Evolutionary conservation across 2,113 vertebrate genomes (phyloP), one percentile per base, ranked within the genome.

Genomic region (Pogona vitticeps): DNA sequence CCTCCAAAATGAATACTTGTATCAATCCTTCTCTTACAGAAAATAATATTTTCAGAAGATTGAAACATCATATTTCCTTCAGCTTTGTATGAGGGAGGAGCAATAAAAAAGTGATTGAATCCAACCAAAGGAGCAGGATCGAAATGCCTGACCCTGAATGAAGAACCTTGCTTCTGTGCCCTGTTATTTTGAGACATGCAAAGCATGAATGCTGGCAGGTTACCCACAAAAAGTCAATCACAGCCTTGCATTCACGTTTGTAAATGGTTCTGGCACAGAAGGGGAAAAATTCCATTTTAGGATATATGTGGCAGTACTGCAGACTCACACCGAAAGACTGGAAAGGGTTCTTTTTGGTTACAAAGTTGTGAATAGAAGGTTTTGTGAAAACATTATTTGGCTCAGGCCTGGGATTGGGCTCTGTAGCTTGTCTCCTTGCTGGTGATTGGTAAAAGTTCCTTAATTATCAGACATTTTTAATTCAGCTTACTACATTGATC

Each of bases 401-500:
- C 76, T 78, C 36, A 81, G 77, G 58, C 42, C 28, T 88, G 83
- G 56, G 85, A 84, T 42, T 92, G 14, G 85, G 0, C 2, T 46
- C 10, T 86, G 91, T 88, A 31, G 9, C 10, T 31, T 31, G 90
- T n/a, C n/a, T 89, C 85, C 80, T 90, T 93, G 40, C 70, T 84
- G 87, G 13, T 77, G 52, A 28, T 2, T 67, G 59, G 52, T 63
- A 84, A 71, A 0, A 8, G 42, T 63, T 40, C 88, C 76, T 86
- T 40, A 10, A 12, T 65, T 91, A 93, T 92, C 86, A 91, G 46
- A 80, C 80, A 58, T 84, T 83, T n/a, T 88, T 93, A 83, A 90
- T 92, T 89, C 82, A 91, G 81, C 46, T 72, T 94, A 92, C 82
- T 82, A 90, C 84, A 56, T 89, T 85, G 91, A 72, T 86, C 59